Percentiles rank a stretch among this genome's conserved stretches.
These are phyloP conservation scores for Agrochola circellaris DNA, from an alignment of 2,888 invertebrate species.

Conservation along the genomic window DNA sequence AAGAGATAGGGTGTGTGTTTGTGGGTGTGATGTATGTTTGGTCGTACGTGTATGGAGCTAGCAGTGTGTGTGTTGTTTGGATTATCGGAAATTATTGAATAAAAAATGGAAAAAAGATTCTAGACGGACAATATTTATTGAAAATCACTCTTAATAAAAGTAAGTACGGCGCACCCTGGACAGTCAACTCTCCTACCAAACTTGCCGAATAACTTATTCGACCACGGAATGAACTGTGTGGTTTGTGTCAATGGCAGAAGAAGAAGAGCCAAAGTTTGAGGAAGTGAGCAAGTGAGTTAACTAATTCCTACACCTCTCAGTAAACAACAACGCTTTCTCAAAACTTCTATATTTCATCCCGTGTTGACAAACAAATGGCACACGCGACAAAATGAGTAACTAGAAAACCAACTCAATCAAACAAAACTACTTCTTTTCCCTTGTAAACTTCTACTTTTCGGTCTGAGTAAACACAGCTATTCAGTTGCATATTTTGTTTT, in stretches of 20 bases:
- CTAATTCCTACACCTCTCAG: neutral
- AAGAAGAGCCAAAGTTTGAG: constrained; percentile 8
- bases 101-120: too few species aligned
- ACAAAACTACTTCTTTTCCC: constrained; percentile 27
- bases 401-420: constrained; percentile 33
- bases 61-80: too few species aligned
- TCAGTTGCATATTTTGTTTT: neutral
- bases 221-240: neutral
- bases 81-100: too few species aligned
- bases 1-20: too few species aligned
- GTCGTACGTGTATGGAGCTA: too few species aligned
- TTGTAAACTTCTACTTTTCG: constrained; percentile 26
- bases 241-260: neutral
- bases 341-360: constrained; percentile 26
- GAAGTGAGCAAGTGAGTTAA: constrained; percentile 6
- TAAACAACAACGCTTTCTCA: constrained; percentile 19
- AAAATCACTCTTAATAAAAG: neutral
- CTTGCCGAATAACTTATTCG: neutral
- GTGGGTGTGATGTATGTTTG: too few species aligned
- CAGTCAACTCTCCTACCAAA: neutral
- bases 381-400: constrained; percentile 37
- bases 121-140: neutral
- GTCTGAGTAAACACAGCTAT: constrained; percentile 19
- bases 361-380: constrained; percentile 47
- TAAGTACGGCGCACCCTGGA: neutral